Conservation (phyloP, 2,113 vertebrate genomes). For the Scophthalmus maximus region DNA sequence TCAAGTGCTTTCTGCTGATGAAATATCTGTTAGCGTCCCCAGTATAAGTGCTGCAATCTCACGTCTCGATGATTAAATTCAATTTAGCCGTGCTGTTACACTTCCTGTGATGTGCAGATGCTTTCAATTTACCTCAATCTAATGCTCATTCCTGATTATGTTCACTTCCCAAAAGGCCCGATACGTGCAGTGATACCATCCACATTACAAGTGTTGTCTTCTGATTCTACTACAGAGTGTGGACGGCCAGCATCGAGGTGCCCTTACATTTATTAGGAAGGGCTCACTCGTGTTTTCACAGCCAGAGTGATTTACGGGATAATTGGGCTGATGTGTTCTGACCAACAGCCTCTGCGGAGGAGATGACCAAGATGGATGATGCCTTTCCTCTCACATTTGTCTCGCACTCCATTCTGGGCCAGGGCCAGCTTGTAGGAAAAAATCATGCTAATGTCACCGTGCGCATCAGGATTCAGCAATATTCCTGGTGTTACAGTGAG, state of each 20-base stretch:
- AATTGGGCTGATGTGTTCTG: conserved; percentile 28
- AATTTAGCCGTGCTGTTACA: no score
- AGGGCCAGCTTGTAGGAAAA: background rate
- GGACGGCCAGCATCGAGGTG: background rate
- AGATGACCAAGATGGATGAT: conserved; percentile 45
- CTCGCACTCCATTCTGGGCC: background rate
- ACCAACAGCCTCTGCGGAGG: conserved; percentile 28
- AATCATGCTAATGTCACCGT: background rate
- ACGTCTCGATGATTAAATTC: no score
- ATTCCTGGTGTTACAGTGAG: background rate
- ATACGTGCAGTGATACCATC: background rate
- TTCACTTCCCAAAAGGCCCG: background rate
- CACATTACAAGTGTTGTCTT: background rate
- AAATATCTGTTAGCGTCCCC: no score
- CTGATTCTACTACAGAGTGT: conserved; percentile 3
- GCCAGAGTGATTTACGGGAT: conserved; percentile 44
- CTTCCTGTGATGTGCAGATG: background rate
- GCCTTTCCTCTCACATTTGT: background rate
- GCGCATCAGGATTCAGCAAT: background rate
- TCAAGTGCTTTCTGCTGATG: background rate
- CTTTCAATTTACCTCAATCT: background rate
- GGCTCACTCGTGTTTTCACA: conserved; percentile 38
- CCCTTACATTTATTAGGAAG: conserved; percentile 25
- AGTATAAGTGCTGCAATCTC: background rate
- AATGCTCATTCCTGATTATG: background rate